Conservation (phyloP, 1,140 invertebrate species). For the Druon quercuslanigerum region DNA sequence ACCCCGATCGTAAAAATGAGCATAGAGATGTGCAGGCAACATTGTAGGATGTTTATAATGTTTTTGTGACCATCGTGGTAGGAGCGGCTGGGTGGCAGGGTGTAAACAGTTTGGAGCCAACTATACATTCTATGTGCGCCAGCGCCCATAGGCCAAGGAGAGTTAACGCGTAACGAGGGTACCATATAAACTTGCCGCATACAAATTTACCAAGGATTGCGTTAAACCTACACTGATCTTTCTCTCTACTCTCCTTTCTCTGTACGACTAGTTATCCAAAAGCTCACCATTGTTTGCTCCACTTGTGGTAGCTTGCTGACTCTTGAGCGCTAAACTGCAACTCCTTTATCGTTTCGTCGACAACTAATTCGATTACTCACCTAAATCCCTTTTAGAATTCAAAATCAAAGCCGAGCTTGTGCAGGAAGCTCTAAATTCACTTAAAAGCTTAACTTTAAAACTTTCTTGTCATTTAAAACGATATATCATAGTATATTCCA, state of each 20-base stretch:
- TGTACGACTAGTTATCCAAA: background rate
- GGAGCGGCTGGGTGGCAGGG: background rate
- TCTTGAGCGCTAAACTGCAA: background rate
- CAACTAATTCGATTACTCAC: constrained; percentile 20
- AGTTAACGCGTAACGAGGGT: constrained; percentile 2
- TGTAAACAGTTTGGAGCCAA: constrained; percentile 7
- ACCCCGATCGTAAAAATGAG: constrained; percentile 5
- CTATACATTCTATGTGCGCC: background rate
- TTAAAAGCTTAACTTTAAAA: background rate
- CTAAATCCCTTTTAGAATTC: constrained; percentile 4
- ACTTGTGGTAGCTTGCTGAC: constrained; percentile 19
- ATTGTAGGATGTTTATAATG: background rate
- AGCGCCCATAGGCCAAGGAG: background rate
- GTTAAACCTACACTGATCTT: constrained; percentile 14
- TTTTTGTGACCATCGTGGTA: background rate
- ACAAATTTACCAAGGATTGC: constrained; percentile 26
- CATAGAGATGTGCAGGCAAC: background rate
- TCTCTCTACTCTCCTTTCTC: background rate
- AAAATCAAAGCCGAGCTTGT: background rate
- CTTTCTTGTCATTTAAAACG: background rate
- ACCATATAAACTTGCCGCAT: constrained; percentile 26
- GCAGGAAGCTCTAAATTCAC: background rate
- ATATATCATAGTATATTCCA: background rate
- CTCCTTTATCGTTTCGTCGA: constrained; percentile 19
- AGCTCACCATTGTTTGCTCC: constrained; percentile 12